Base-by-base conservation (phyloP, 2,888 invertebrate species). In the Hydriomena furcata region DNA sequence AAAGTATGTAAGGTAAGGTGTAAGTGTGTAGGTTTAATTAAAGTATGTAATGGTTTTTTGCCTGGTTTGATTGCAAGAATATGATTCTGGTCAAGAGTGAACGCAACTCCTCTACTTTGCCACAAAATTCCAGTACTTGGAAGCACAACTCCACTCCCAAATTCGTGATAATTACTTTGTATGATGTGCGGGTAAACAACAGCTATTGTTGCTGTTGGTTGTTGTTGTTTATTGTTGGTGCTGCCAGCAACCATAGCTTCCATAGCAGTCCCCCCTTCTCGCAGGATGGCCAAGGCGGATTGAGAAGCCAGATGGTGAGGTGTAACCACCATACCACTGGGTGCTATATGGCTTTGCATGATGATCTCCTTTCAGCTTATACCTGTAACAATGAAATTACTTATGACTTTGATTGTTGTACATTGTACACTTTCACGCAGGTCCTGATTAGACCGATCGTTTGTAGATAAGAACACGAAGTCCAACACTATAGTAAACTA, bases 121-220 rank as follows among this genome's bases (percentile, higher is more conserved):
- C 85, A 88, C 17, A 86, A 45, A 48, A 89, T 85, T 17, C 89
- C 89, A 11, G 87, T 86, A 47, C 70, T 71, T 0, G 89, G 89
- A 35, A 89, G 68, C 25, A 89, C 60, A 7, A 88, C 71, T 1
- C 75, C 78, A 61, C 89, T 88, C 0, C 89, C 89, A 55, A 78
- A 89, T 7, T 53, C 42, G 50, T 79, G 71, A 54, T 83, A 89
- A 51, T 78, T 51, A 44, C 89, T 89, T 63, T 89, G 89, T 58
- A 89, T 89, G 56, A 85, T 85, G 37, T 88, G 85, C 12, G 89
- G 89, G 38, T 84, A 87, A 0, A 87, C 83, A 1, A 89, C 87
- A 1, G 86, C 68, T 25, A 87, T 66, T 0, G 87, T 88, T 1
- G 89, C 88, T 7, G 89, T 89, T 4, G 88, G n/a, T n/a, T n/a